phyloP scores from a whole-genome alignment of 2,113 vertebrate species.

The Sceloporus undulatus region DNA sequence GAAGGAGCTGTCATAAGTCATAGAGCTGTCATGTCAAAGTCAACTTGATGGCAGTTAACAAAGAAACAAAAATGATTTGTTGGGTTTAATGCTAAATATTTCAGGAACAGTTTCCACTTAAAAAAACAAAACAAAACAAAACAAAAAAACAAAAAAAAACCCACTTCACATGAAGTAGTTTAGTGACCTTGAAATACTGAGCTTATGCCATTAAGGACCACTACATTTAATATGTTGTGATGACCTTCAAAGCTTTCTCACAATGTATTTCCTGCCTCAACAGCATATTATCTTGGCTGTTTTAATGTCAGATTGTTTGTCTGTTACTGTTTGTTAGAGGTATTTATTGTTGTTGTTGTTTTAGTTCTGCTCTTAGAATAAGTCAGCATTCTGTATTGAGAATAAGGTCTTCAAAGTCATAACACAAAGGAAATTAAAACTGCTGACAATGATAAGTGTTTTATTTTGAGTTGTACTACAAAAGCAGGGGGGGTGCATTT shows the following conservation, averaged over 20 bases:
- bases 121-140: no score
- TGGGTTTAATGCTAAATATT: no score
- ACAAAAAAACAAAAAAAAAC: no score
- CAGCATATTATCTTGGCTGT: background rate
- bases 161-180: background rate
- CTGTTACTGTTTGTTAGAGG: background rate
- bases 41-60: no score
- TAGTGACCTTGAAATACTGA: background rate
- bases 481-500: background rate
- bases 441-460: constrained; percentile 17
- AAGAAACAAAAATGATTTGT: no score
- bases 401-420: background rate
- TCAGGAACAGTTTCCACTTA: no score
- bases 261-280: background rate
- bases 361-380: background rate
- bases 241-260: background rate
- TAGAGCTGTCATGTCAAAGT: no score
- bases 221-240: background rate
- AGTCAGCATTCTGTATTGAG: background rate
- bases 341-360: background rate
- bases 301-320: background rate
- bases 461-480: background rate
- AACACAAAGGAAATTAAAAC: background rate
- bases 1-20: no score
- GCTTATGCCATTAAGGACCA: background rate